Conservation (phyloP, 64 coral and sea anemone genomes). For the Montipora capricornis region DNA sequence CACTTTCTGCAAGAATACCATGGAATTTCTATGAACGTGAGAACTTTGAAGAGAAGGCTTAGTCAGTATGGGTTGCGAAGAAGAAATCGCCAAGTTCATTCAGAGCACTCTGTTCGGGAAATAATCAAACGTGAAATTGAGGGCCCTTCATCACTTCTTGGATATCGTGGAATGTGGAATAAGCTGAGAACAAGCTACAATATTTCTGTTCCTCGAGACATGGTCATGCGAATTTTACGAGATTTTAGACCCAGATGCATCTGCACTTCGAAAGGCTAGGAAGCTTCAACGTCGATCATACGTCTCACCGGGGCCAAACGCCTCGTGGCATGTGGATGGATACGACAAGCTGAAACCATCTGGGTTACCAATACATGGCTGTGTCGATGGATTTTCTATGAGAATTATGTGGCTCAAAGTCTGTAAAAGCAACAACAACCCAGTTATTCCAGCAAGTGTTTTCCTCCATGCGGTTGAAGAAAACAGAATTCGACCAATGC, state of each 20-base stretch:
- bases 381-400: conserved; percentile 5
- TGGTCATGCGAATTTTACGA: conserved; percentile 21
- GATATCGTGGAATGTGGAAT: conserved; percentile 59
- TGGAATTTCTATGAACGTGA: conserved; percentile 55
- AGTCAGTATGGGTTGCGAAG: conserved; percentile 53
- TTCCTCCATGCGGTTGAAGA: neutral
- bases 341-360: neutral
- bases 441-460: neutral
- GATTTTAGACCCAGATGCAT: conserved; percentile 49
- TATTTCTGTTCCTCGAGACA: too few relatives aligned
- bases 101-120: conserved; percentile 42
- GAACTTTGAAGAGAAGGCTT: conserved; percentile 76
- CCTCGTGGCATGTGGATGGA: neutral
- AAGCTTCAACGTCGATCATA: neutral
- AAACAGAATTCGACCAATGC: conserved; percentile 6
- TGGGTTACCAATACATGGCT: conserved; percentile 18
- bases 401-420: conserved; percentile 13
- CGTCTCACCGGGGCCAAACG: neutral
- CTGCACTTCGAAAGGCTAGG: conserved; percentile 22
- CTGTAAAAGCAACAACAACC: conserved; percentile 18
- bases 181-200: too few relatives aligned
- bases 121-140: conserved; percentile 58
- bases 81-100: conserved; percentile 53
- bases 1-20: conserved; percentile 66
- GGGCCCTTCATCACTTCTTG: conserved; percentile 51